Conservation (phyloP, 2,113 vertebrate genomes). For the Miniopterus natalensis region DNA sequence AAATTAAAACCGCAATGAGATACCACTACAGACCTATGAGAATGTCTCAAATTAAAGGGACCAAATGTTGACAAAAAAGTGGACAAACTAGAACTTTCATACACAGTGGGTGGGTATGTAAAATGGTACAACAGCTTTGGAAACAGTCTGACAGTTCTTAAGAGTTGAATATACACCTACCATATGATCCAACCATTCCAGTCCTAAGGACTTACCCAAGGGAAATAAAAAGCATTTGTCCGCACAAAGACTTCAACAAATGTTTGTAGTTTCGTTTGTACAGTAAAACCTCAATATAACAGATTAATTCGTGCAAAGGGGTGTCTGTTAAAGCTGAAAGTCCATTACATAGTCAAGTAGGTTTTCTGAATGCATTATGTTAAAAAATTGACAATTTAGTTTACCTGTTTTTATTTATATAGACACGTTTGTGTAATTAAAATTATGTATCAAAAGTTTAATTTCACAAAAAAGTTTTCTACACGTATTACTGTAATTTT, state of each 20-base stretch:
- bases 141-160: constrained; percentile 43
- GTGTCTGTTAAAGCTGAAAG: neutral
- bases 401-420: neutral
- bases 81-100: neutral
- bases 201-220: constrained; percentile 13
- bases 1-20: constrained; percentile 42
- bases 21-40: neutral
- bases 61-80: neutral
- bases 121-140: constrained; percentile 12
- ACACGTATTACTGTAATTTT: neutral
- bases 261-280: neutral
- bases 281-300: neutral
- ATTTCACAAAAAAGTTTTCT: too few species aligned
- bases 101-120: neutral
- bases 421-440: neutral
- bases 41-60: constrained; percentile 35
- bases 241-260: constrained; percentile 33
- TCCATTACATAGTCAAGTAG: neutral
- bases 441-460: neutral
- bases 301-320: neutral
- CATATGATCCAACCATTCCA: neutral
- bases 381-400: neutral
- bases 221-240: constrained; percentile 29
- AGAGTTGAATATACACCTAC: constrained; percentile 20
- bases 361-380: neutral